Base-by-base conservation (phyloP, 2,888 invertebrate species). In the Actias luna region DNA sequence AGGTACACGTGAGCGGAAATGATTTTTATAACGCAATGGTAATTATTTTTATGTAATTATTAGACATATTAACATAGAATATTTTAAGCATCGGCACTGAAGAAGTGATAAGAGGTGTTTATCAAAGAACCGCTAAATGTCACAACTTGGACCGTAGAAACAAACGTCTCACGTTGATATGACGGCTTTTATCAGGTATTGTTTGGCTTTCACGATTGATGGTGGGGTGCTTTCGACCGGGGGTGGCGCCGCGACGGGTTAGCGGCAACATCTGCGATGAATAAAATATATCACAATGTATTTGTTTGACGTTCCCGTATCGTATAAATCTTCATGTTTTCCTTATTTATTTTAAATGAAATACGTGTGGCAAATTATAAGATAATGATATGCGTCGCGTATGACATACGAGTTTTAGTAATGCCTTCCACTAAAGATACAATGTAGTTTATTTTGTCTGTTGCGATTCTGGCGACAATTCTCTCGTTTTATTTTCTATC, bases 161-260 rank as follows among this genome's bases (percentile, higher is more conserved):
- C 65, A 77, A 72, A 71, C 75, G 77, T 80, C 77, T 81, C 80
- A 77, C 80, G 80, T 87, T 84, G 85, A 84, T 85, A 85, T 85
- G 86, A 84, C 83, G 76, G 83, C 83, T 86, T 87, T 86, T 87
- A 88, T 86, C 87, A 85, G 82, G 83, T 85, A 87, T 86, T 88
- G 86, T 89, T 88, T 87, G 83, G 83, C 81, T 87, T 84, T 84
- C 77, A 78, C 83, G 84, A 83, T 83, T 83, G 82, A 82, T 78
- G 81, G 77, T 72, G 72, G 62, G 62, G 52, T 59, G 42, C 35
- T 33, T 55, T 55, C 35, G 35, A 58, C 63, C 62, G 64, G 64
- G 60, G 60, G 39, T 52, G 52, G 42, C 50, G 55, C 22, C 36
- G 50, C 58, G 33, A 12, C 52, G 50, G 65, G 65, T 65, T 67